Base-by-base conservation (phyloP, 2,797 vertebrate species). In the Phyllotis vaccarum region DNA sequence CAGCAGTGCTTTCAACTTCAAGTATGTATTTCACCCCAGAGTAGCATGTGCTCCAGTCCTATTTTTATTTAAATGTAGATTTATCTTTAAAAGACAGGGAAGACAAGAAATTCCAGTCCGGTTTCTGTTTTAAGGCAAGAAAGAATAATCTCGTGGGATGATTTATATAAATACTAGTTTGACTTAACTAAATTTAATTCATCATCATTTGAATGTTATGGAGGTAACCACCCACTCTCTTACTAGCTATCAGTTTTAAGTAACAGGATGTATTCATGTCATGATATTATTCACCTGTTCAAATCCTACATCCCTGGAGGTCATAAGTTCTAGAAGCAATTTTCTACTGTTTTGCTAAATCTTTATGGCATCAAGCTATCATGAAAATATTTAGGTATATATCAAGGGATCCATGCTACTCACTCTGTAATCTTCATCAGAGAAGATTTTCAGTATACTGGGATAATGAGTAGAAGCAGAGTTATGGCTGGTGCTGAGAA, bases 131-230 rank as follows among this genome's bases (percentile, higher is more conserved):
- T 93, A 6, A 93, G 82, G 21, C 85, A 27, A 75, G 31, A 31
- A 27, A 79, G 31, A n/a, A 21, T 34, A 88, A 3, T 9, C 0
- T 86, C 16, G 78, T 88, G 10, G 7, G n/a, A 6, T 46, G 3
- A 93, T 54, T 94, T 86, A 3, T 95, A 43, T 54, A 83, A 93
- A 82, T 64, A 70, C 5, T 64, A 86, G 21, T 52, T 75, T 74
- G 6, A 29, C n/a, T n/a, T n/a, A n/a, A 82, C 90, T 88, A 95
- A 80, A 91, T 49, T 52, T n/a, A 2, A 91, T 13, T 76, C 17
- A 87, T 88, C 6, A 70, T 37, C 54, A 1, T 22, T n/a, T 52
- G 3, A 68, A n/a, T 68, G 62, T 22, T 27, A 68, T 14, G 0
- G 6, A 56, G 49, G 7, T 56, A 72, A 40, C 16, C 24, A 56